Conservation (phyloP, 2,888 invertebrate genomes). For the Nephrocerus scutellatus region DNA sequence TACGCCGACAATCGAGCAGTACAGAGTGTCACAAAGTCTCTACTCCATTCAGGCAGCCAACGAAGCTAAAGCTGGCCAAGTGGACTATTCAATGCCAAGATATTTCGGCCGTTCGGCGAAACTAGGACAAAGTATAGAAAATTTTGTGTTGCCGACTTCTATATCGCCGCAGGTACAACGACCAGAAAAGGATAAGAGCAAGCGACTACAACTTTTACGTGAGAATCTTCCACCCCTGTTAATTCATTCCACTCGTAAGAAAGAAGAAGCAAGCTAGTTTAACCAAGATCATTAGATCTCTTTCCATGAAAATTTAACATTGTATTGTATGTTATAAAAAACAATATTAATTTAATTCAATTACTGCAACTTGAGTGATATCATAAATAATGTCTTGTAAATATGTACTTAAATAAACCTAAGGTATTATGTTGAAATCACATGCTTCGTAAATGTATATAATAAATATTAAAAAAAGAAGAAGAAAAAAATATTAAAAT, state of each 20-base stretch:
- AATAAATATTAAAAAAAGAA: no score
- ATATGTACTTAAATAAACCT: no score
- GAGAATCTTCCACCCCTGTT: slow-evolving; percentile 44
- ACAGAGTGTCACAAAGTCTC: slow-evolving; percentile 44
- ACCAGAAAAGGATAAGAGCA: slow-evolving; percentile 42
- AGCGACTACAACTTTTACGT: slow-evolving; percentile 43
- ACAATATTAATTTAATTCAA: no score
- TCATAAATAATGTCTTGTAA: no score
- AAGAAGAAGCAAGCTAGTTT: slow-evolving; percentile 23
- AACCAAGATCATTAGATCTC: slow-evolving; percentile 10
- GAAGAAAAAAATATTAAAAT: not conserved
- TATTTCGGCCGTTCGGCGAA: slow-evolving; percentile 51
- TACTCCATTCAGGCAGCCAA: slow-evolving; percentile 52
- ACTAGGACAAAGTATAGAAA: slow-evolving; percentile 41
- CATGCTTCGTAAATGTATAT: no score
- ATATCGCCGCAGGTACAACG: slow-evolving; percentile 29
- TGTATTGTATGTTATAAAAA: slow-evolving; percentile 5
- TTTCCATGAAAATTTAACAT: not conserved
- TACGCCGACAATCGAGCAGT: slow-evolving; percentile 47
- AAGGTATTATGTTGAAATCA: no score
- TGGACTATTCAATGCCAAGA: slow-evolving; percentile 58
- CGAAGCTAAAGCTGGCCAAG: slow-evolving; percentile 44
- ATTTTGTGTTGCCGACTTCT: slow-evolving; percentile 24
- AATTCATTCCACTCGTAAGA: slow-evolving; percentile 36
- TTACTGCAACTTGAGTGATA: no score